Evolutionary conservation across 2,113 vertebrate genomes (phyloP), one percentile per base, ranked within the genome.

Genomic region (Neodon shergylaensis): DNA sequence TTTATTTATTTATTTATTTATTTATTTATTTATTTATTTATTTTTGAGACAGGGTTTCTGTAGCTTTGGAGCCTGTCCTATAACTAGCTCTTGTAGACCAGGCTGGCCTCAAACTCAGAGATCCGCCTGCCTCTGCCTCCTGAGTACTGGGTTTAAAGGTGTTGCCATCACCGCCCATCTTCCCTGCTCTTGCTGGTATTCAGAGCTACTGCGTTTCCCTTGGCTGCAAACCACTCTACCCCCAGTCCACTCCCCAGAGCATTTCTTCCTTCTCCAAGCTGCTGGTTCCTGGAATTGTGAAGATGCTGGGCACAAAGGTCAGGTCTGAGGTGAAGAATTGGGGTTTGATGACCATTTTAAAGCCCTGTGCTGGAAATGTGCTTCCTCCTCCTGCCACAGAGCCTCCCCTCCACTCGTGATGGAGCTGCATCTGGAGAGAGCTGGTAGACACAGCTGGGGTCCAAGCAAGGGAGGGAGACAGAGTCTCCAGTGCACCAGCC

Each of bases 251-350:
- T 79, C 61, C n/a, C 10, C 3, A 7, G 19, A 83, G 47, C 28
- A 17, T 84, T 77, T 44, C 61, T 39, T 28, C 61, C 52, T 36
- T n/a, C 47, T 44, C 49, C 63, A 42, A 36, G 10, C 52, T 3
- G 31, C 33, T 8, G 4, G 54, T 84, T 96, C 70, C 58, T 13
- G 61, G 92, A 78, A 79, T 5, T 8, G 21, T 2, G 1, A 54
- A 28, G 52, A 21, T 9, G 22, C 49, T 66, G 85, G 39, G 83
- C 72, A 47, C 76, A 84, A 84, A 95, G 96, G 94, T 94, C 73
- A 63, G 90, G 72, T 84, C 54, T 22, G 5, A 74, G 66, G 7
- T 42, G 78, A 73, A 54, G 90, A 83, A 42, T 12, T 4, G 7
- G 82, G 63, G 8, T 85, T 49, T 24, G 77, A 47, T 82, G 63